These are phyloP conservation scores for Lagocephalus sceleratus DNA, from an alignment of 2,797 vertebrate species.

Conservation along the genomic window DNA sequence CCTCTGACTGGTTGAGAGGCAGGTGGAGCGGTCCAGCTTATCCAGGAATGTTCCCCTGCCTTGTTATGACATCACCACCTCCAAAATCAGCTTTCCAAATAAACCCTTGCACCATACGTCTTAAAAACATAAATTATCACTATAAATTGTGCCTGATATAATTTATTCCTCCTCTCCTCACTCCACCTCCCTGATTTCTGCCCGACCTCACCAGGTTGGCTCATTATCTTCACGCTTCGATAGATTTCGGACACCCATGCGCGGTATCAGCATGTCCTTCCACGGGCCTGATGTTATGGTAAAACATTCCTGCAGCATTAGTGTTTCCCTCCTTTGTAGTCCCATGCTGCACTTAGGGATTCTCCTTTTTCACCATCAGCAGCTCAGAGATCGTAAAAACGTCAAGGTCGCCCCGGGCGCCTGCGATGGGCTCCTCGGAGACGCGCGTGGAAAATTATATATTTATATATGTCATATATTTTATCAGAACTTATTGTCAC, in stretches of 20 bases:
- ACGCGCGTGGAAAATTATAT: no score
- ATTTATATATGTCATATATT: no score
- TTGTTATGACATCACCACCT: constrained; percentile 36
- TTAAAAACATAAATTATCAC: constrained; percentile 9
- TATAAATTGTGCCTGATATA: not conserved
- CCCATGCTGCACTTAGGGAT: constrained; percentile 33
- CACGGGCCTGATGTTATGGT: constrained; percentile 33
- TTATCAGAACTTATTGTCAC: no score
- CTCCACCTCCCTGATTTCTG: not conserved
- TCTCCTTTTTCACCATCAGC: constrained; percentile 39
- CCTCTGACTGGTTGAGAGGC: constrained; percentile 51
- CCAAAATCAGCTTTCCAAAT: constrained; percentile 7
- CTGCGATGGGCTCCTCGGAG: no score
- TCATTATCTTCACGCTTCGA: constrained; percentile 29
- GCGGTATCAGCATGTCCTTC: constrained; percentile 36
- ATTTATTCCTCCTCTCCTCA: constrained; percentile 5
- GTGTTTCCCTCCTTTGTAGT: constrained; percentile 42
- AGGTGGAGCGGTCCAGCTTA: not conserved
- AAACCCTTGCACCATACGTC: constrained; percentile 9
- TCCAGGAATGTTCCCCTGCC: constrained; percentile 34
- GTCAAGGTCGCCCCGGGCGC: constrained; percentile 1
- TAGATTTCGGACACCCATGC: constrained; percentile 30
- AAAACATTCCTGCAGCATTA: constrained; percentile 47
- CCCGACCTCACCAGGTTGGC: constrained; percentile 1
- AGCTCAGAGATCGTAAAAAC: constrained; percentile 14